A percentile compares a stretch with the other conserved stretches of the same genome.
Conservation (phyloP, 1,140 invertebrate species). For the Penaeus chinensis region DNA sequence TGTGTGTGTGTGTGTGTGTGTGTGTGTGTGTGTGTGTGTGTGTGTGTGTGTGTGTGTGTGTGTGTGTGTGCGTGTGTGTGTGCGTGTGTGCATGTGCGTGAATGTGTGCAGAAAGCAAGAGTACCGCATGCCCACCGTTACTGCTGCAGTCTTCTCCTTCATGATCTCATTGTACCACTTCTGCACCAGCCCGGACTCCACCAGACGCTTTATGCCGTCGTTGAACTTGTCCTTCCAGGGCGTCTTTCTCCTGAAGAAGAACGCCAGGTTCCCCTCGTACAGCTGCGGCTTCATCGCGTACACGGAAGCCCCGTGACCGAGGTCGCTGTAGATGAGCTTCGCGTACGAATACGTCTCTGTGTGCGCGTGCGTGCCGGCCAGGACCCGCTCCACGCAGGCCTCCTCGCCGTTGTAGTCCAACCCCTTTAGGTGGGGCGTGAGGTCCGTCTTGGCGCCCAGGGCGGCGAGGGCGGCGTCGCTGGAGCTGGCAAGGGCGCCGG, state of each 20-base stretch:
- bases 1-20: too few relatives aligned
- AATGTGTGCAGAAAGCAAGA: too few relatives aligned
- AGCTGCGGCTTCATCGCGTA: not conserved
- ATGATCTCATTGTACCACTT: slow-evolving; percentile 1
- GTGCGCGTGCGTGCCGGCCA: slow-evolving; percentile 1
- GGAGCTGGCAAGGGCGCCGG: not conserved
- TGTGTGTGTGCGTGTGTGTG: too few relatives aligned
- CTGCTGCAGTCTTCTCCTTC: not conserved
- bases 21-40: too few relatives aligned
- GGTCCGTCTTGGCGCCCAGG: slow-evolving; percentile 6
- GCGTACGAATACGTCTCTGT: not conserved
- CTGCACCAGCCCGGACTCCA: slow-evolving; percentile 1
- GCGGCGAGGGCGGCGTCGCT: not conserved
- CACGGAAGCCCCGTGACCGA: not conserved
- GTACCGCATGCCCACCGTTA: too few relatives aligned
- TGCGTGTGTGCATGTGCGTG: too few relatives aligned
- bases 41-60: too few relatives aligned
- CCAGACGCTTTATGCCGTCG: not conserved
- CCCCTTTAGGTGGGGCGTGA: not conserved
- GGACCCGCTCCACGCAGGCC: not conserved
- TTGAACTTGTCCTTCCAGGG: not conserved
- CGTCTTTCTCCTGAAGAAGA: not conserved
- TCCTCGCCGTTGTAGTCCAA: slow-evolving; percentile 10
- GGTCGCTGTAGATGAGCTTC: slow-evolving; percentile 7
- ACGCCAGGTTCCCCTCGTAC: slow-evolving; percentile 1